phyloP scores from a whole-genome alignment of 2,113 vertebrate genomes.

The Tetrax tetrax region DNA sequence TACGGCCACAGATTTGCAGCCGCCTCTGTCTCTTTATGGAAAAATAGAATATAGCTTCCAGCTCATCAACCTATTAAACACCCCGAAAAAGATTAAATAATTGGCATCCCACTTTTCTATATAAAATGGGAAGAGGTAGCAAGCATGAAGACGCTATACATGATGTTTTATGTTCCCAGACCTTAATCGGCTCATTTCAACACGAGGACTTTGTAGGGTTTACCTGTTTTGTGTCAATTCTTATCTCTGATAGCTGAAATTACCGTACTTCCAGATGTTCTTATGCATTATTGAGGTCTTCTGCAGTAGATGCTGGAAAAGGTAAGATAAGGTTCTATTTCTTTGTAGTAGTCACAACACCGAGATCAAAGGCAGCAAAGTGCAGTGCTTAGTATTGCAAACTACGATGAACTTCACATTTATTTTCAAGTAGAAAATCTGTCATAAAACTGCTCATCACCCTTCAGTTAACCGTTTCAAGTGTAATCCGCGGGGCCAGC shows the following conservation, averaged over 20 bases:
- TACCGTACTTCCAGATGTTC: constrained; percentile 86
- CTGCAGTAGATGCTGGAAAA: constrained; percentile 86
- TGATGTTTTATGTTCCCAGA: constrained; percentile 83
- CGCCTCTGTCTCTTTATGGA: constrained; percentile 75
- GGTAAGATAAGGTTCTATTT: constrained; percentile 89
- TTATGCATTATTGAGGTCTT: constrained; percentile 85
- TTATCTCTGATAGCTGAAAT: constrained; percentile 88
- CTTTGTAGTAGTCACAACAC: constrained; percentile 87
- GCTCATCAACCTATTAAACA: constrained; percentile 83
- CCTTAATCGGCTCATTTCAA: constrained; percentile 88
- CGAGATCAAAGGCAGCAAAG: constrained; percentile 86
- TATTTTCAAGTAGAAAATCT: constrained; percentile 79
- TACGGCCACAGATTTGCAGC: constrained; percentile 70
- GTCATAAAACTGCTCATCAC: constrained; percentile 76
- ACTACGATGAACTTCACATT: constrained; percentile 82
- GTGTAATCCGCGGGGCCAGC: constrained; percentile 52
- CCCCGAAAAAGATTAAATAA: constrained; percentile 62
- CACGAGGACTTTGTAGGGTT: constrained; percentile 85
- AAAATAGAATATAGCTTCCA: constrained; percentile 77
- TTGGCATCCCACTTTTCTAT: constrained; percentile 71
- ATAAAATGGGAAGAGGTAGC: constrained; percentile 73
- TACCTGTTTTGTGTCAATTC: constrained; percentile 87
- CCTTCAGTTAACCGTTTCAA: constrained; percentile 77
- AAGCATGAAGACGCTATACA: constrained; percentile 72
- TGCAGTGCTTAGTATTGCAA: constrained; percentile 81